Evolutionary conservation across 2,888 invertebrate genomes (phyloP), one percentile per base, ranked within the genome.

Genomic region (Psylliodes chrysocephalus): DNA sequence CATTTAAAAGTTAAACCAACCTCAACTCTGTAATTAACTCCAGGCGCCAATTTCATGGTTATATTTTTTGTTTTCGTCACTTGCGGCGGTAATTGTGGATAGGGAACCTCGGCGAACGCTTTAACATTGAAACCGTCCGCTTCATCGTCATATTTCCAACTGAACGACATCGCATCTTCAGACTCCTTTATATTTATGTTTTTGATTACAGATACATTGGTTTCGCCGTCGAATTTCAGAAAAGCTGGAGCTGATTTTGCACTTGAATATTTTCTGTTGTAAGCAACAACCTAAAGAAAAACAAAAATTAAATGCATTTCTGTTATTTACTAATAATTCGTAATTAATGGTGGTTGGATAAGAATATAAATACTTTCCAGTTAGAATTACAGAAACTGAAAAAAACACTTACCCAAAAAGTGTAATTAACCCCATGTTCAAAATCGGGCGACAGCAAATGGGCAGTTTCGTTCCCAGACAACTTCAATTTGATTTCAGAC

Each of bases 351-450:
- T n/a, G n/a, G n/a, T n/a, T n/a, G n/a, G n/a, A n/a, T n/a, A n/a
- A n/a, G n/a, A n/a, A n/a, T n/a, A n/a, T n/a, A n/a, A n/a, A n/a
- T n/a, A n/a, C n/a, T n/a, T n/a, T n/a, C n/a, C n/a, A n/a, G n/a
- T n/a, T n/a, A n/a, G n/a, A n/a, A n/a, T n/a, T n/a, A n/a, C n/a
- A n/a, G n/a, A n/a, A n/a, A n/a, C n/a, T n/a, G n/a, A n/a, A n/a
- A n/a, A n/a, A n/a, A n/a, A n/a, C n/a, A 76, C 86, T 84, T 75
- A 92, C 91, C 89, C 90, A 91, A 82, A 93, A 91, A 0, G 89
- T 88, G 79, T 92, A 92, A 65, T 86, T 88, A 10, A 79, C 77
- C 12, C 87, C 85, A 10, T 88, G 82, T 40, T 85, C 83, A 63
- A 89, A 87, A 25, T 82, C 82, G 2, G 87, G 86, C 30, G 85